Percentiles rank a stretch among this genome's conserved stretches.
Conservation (phyloP, 2,797 vertebrate species). For the Staurois parvus region DNA sequence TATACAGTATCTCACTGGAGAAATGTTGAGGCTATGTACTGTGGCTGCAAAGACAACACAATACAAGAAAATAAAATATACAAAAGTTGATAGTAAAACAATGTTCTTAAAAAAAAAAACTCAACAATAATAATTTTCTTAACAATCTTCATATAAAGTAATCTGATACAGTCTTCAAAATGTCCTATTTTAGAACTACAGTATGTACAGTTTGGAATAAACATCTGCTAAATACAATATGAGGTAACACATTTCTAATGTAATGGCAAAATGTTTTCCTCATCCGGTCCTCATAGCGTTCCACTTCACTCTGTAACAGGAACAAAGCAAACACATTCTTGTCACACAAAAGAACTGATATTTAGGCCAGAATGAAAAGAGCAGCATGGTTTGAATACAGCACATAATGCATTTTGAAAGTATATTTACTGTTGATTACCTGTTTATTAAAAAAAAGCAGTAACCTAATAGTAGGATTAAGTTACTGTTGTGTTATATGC, state of each 20-base stretch:
- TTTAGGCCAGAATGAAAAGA: neutral
- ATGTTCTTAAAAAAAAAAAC: conserved; percentile 36
- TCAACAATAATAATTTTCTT: conserved; percentile 11
- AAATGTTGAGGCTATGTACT: neutral
- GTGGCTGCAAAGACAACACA: conserved; percentile 26
- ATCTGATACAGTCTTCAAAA: neutral
- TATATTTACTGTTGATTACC: no score
- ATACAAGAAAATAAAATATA: neutral
- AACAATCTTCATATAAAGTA: neutral
- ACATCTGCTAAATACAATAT: conserved; percentile 9
- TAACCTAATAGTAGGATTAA: no score
- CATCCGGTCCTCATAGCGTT: neutral
- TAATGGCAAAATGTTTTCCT: conserved; percentile 47
- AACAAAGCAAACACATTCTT: neutral
- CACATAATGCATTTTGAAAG: no score
- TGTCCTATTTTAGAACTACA: neutral
- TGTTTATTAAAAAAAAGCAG: no score
- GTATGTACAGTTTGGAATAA: conserved; percentile 29
- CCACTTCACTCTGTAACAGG: neutral
- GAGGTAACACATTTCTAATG: conserved; percentile 34
- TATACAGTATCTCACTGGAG: neutral
- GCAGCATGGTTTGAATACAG: neutral
- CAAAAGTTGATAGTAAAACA: conserved; percentile 19
- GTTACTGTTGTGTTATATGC: no score
- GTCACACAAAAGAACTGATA: neutral